phyloP scores from a whole-genome alignment of 1,140 invertebrate genomes.

The Parapsyche elsis region DNA sequence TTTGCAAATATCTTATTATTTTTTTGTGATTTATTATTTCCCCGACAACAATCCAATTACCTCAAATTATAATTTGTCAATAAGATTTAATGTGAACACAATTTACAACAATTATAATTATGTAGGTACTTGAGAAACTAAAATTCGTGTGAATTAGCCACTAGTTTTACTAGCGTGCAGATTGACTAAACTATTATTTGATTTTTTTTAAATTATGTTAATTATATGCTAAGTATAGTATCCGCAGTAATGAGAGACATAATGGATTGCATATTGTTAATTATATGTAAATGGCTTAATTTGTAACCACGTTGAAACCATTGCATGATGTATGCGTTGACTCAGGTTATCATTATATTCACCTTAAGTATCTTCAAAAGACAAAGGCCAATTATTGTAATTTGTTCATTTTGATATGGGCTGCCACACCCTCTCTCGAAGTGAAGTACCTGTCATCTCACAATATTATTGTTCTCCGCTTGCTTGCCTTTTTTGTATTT shows the following conservation, averaged over 20 bases:
- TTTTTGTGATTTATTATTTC: no score
- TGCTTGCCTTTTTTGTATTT: constrained; percentile 30
- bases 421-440: constrained; percentile 41
- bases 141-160: no score
- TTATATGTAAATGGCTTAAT: constrained; percentile 48
- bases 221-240: background rate
- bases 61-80: no score
- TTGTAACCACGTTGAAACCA: constrained; percentile 15
- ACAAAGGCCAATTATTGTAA: constrained; percentile 54
- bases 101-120: no score
- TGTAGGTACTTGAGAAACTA: no score
- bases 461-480: constrained; percentile 42
- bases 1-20: constrained; percentile 58
- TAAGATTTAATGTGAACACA: no score
- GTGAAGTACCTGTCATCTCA: constrained; percentile 48
- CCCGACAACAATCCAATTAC: no score
- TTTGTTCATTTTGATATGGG: constrained; percentile 47
- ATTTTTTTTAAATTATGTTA: no score
- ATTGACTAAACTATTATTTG: no score
- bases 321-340: background rate
- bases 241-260: background rate
- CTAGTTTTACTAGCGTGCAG: no score
- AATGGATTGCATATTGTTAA: constrained; percentile 32
- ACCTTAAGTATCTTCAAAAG: constrained; percentile 43
- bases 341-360: constrained; percentile 40